Evolutionary conservation across 2,888 invertebrate species (phyloP), one percentile per base, ranked within the genome.

Genomic region (Podabrus alpinus): DNA sequence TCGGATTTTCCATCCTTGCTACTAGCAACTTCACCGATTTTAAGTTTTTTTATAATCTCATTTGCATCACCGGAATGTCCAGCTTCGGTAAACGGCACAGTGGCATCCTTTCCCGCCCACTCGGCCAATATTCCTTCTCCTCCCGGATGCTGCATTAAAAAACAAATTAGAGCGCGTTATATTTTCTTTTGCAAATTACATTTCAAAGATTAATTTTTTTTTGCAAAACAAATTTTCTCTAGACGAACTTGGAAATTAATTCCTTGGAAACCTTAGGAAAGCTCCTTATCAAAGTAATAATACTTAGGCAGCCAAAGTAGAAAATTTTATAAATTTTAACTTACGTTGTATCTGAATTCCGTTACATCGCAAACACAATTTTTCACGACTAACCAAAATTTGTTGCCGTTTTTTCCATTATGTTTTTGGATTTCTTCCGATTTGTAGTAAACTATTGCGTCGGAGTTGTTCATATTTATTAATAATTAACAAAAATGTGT

Each of bases 351-450:
- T n/a, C n/a, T n/a, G n/a, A 45, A 94, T 9, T 88, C 87, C 2
- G 93, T 92, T 78, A 93, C 89, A 86, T 94, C 93, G 82, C 94
- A 94, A 3, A 94, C 92, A 19, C 82, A 83, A 82, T 93, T 91
- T 81, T 90, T 91, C 80, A 92, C 88, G 21, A 94, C 88, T 66
- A 94, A 84, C 94, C 94, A 94, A 0, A 88, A 84, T 0, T 88
- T 88, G 0, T 88, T 82, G 3, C 89, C 89, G 59, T 89, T 87
- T 79, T 86, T 87, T 0, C 94, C 94, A 83, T 91, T 89, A 68
- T 90, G 88, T 59, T 86, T 82, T 2, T 90, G 86, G 71, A 94
- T 90, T 79, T 94, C 92, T 9, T 89, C 89, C 21, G 88, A 82
- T 13, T 88, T 86, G 84, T 87, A 89, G 62, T 75, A 78, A 59